phyloP scores from a whole-genome alignment of 2,888 invertebrate genomes.

The Platycnemis pennipes region DNA sequence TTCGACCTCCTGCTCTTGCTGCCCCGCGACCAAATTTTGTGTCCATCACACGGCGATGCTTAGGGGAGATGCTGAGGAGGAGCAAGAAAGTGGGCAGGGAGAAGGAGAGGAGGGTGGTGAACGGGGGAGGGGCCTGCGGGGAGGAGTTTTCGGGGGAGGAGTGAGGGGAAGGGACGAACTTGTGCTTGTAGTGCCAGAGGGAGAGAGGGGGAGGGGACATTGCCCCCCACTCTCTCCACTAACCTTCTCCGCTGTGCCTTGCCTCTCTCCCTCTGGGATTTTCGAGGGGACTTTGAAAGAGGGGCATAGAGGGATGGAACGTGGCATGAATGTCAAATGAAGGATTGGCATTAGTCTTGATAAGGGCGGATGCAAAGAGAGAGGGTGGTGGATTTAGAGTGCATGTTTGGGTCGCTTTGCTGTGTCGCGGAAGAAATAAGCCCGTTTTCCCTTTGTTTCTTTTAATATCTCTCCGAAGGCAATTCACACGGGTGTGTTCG shows the following conservation, averaged over 20 bases:
- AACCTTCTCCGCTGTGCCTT: neutral
- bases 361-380: neutral
- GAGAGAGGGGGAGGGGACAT: neutral
- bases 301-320: conserved; percentile 12
- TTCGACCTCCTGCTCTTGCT: too few relatives aligned
- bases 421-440: neutral
- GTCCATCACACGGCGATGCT: too few relatives aligned
- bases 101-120: too few relatives aligned
- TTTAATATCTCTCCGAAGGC: neutral
- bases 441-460: neutral
- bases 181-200: neutral
- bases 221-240: neutral
- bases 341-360: conserved; percentile 19
- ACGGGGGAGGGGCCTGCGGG: too few relatives aligned
- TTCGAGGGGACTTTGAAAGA: neutral
- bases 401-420: conserved; percentile 1
- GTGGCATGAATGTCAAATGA: conserved; percentile 53
- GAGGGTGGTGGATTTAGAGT: neutral
- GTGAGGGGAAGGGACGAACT: neutral
- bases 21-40: too few relatives aligned
- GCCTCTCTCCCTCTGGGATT: neutral
- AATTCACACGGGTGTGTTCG: neutral
- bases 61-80: too few relatives aligned
- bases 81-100: too few relatives aligned
- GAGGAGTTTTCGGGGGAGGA: too few relatives aligned